A percentile compares a stretch with the other conserved stretches of the same genome.
Evolutionary conservation across 64 coral and sea anemone species (phyloP).

Genomic region (Orbicella faveolata): DNA sequence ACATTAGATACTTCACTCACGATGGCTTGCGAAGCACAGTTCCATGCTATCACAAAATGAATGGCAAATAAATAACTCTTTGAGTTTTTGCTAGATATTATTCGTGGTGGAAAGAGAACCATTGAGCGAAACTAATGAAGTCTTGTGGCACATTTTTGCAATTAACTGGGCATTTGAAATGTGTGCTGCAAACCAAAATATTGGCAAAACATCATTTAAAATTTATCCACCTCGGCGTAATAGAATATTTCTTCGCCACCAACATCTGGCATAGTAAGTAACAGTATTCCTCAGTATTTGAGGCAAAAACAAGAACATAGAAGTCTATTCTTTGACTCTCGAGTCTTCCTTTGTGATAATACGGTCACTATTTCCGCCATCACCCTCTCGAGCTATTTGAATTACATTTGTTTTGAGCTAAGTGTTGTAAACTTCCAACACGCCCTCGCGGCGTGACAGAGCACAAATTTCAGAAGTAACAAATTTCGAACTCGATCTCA

Average conservation of each 20-base stretch:
- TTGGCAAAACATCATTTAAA: slow-evolving; percentile 8
- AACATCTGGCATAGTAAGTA: neutral
- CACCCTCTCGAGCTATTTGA: neutral
- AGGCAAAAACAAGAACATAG: neutral
- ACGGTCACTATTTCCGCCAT: neutral
- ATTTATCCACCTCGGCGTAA: neutral
- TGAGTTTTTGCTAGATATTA: too few relatives aligned
- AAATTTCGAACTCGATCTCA: neutral
- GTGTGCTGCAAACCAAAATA: neutral
- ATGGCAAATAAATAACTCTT: too few relatives aligned
- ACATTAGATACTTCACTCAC: too few relatives aligned
- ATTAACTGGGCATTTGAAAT: neutral
- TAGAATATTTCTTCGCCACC: neutral
- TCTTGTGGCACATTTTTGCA: neutral
- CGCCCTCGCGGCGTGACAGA: neutral
- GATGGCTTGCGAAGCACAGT: too few relatives aligned
- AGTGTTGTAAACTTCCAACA: neutral
- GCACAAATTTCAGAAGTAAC: neutral
- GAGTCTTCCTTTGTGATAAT: neutral
- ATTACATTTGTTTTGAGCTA: neutral
- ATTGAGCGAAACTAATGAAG: too few relatives aligned
- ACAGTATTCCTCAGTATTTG: neutral
- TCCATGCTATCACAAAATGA: too few relatives aligned
- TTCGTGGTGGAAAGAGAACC: too few relatives aligned
- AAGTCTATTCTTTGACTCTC: neutral